Evolutionary conservation across 2,113 vertebrate genomes (phyloP), one percentile per base, ranked within the genome.

Genomic region (Hyperoodon ampullatus): DNA sequence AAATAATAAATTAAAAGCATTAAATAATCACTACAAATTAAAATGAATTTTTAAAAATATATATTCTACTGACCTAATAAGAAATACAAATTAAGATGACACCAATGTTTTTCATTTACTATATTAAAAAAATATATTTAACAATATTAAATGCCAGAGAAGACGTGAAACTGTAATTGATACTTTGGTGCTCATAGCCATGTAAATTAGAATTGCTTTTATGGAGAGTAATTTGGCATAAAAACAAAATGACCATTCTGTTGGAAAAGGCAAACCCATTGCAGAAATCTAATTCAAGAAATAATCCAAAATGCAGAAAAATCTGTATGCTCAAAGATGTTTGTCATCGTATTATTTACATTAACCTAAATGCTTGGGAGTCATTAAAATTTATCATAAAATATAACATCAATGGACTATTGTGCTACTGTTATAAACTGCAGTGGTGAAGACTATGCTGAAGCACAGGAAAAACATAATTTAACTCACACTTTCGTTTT

Each of bases 121-220:
- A 35, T 35, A 8, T 21, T 81, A 83, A 71, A 53, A 94, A 83
- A 39, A 50, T 35, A 50, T 2, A 65, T 44, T 93, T 77, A 89
- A 72, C 16, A 88, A 80, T 94, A 81, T 92, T 94, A 95, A 93
- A 35, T 82, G 23, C 23, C 66, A 90, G 30, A 94, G 50, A 60
- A 94, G 28, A 77, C 16, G 6, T 65, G 10, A 85, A 92, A 65
- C 1, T 80, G 47, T 70, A 81, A 61, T 12, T 35, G 65, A 71
- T 77, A 63, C 8, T 50, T 33, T 26, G 19, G 35, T 55, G 33
- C 85, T n/a, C 42, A 28, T 60, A 42, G 24, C 33, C 35, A 47
- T 16, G 33, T 85, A 94, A 91, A 66, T 87, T 68, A 82, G 35
- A 81, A 71, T 35, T 33, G 7, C 4, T 8, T 83, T 82, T 68